Conservation (phyloP, 2,888 invertebrate species). For the Maniola hyperantus region DNA sequence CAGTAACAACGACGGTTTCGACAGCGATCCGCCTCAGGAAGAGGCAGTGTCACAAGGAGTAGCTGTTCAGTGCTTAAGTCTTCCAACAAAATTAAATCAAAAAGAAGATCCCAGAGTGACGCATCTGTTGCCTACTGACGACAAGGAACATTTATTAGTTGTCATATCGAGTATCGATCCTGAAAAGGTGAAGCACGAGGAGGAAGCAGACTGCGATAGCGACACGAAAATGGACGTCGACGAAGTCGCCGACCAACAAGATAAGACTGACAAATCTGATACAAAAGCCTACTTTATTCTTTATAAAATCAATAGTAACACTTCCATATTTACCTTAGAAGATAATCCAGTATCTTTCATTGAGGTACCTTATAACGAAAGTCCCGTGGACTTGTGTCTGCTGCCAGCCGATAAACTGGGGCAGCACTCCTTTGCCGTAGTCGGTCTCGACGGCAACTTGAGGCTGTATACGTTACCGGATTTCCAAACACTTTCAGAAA, state of each 20-base stretch:
- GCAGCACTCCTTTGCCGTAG: conserved; percentile 86
- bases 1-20: conserved; percentile 77
- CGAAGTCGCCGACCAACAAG: conserved; percentile 56
- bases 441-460: conserved; percentile 89
- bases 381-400: conserved; percentile 87
- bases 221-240: conserved; percentile 77
- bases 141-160: conserved; percentile 86
- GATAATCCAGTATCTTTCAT: conserved; percentile 84
- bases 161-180: conserved; percentile 75
- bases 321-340: conserved; percentile 67
- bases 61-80: conserved; percentile 82
- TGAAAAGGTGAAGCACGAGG: conserved; percentile 57
- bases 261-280: conserved; percentile 56
- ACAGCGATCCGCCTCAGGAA: conserved; percentile 71
- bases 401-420: conserved; percentile 81
- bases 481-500: conserved; percentile 86
- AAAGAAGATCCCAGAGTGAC: conserved; percentile 80
- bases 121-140: conserved; percentile 86
- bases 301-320: conserved; percentile 67
- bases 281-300: conserved; percentile 67
- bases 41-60: conserved; percentile 71
- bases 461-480: conserved; percentile 88
- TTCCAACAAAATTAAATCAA: conserved; percentile 77
- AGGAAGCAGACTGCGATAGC: conserved; percentile 62
- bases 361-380: conserved; percentile 85